Conservation (phyloP, 1,140 invertebrate genomes). For the Steinernema khuongi region DNA sequence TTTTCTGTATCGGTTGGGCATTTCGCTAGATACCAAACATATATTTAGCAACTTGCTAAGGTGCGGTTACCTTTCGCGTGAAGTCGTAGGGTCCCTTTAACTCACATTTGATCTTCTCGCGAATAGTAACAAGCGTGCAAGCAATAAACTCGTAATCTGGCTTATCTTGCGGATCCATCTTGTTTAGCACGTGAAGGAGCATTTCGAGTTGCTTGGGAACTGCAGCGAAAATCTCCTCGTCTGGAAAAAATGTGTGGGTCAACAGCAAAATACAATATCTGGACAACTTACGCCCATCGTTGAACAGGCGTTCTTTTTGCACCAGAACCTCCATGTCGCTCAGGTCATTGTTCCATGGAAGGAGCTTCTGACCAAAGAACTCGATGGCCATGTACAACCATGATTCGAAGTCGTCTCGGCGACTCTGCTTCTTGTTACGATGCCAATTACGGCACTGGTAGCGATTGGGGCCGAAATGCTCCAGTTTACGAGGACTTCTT, state of each 20-base stretch:
- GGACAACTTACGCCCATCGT: background rate
- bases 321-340: conserved; percentile 9
- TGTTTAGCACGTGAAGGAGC: background rate
- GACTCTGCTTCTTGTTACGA: background rate
- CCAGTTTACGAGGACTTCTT: background rate
- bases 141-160: background rate
- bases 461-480: background rate
- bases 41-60: background rate
- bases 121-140: background rate
- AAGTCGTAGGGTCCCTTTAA: conserved; percentile 1
- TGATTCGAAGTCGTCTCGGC: background rate
- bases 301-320: conserved; percentile 1
- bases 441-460: background rate
- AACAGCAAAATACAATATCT: background rate
- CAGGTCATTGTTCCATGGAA: background rate
- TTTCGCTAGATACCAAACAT: background rate
- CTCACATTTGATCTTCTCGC: conserved; percentile 6
- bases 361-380: background rate
- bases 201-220: background rate
- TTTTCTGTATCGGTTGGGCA: too few relatives aligned
- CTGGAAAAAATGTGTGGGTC: background rate
- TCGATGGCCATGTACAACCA: background rate
- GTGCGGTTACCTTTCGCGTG: background rate
- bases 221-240: background rate
- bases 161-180: background rate